Evolutionary conservation across 2,888 invertebrate species (phyloP), one percentile per base, ranked within the genome.

Genomic region (Xylocampa areola): DNA sequence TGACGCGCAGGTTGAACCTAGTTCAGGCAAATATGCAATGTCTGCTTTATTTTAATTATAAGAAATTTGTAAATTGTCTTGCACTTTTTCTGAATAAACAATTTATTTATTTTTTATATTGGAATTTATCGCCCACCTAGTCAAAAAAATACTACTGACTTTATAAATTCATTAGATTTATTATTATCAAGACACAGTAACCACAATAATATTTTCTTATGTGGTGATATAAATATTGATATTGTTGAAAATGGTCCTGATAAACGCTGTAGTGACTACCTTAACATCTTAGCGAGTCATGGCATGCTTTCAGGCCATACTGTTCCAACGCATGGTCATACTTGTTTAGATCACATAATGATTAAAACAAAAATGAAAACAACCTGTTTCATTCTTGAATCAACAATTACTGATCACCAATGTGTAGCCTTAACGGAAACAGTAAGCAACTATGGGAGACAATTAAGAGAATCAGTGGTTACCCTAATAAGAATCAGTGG

Each of bases 211-310:
- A 61, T 76, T 5, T 30, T 73, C 2, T 4, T 77, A 0, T 49
- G 51, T 1, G 73, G 71, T 0, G 73, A 76, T 4, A 59, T 73
- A 1, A 76, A 76, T 30, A 51, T 52, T 30, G 47, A 50, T 10
- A 50, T 50, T 2, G 21, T 8, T 7, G 8, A n/a, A 13, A 25
- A 19, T 17, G 13, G 17, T 1, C n/a, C 39, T 0, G 57, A 65
- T 4, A 37, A 39, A 0, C 25, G 40, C 1, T 43, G 47, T 0
- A 7, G 36, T n/a, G 51, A 63, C 1, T 77, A 76, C 19, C 32
- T 75, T 1, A 67, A 65, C 21, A 5, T 68, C 0, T 6, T 68
- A 1, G 64, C 75, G 0, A 32, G 54, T 5, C 77, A 77, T 11
- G 39, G 64, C 0, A 19, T 77, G 2, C 54, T 73, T 0, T 62